phyloP scores from a whole-genome alignment of 2,797 vertebrate genomes.

The Lutjanus campechanus region DNA sequence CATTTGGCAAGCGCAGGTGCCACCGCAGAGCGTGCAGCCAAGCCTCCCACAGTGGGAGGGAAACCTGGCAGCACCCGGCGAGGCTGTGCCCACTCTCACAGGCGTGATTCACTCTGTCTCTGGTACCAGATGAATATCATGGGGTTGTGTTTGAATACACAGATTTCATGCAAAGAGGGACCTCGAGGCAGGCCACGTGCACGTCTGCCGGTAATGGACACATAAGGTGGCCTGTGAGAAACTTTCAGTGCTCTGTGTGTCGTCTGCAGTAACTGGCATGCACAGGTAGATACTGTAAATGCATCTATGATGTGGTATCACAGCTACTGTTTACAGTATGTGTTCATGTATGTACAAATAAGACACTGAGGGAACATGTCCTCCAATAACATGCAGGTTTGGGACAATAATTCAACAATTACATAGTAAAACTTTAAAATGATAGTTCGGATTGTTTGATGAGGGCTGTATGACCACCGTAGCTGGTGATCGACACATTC shows the following conservation, averaged over 20 bases:
- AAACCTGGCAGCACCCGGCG: slow-evolving; percentile 66
- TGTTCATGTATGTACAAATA: slow-evolving; percentile 21
- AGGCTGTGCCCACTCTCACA: slow-evolving; percentile 74
- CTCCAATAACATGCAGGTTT: slow-evolving; percentile 62
- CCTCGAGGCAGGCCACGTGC: slow-evolving; percentile 82
- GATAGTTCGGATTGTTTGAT: too few relatives aligned
- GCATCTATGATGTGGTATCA: slow-evolving; percentile 26
- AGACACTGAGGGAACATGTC: slow-evolving; percentile 34
- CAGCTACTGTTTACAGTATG: slow-evolving; percentile 28
- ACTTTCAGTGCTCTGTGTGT: slow-evolving; percentile 16
- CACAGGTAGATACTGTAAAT: slow-evolving; percentile 37
- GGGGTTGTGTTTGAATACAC: slow-evolving; percentile 82
- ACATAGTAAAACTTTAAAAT: not conserved
- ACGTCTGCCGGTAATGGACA: slow-evolving; percentile 68
- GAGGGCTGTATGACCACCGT: too few relatives aligned
- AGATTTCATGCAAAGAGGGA: slow-evolving; percentile 88
- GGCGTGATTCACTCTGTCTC: slow-evolving; percentile 73
- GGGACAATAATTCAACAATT: slow-evolving; percentile 25
- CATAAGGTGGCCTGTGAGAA: slow-evolving; percentile 45
- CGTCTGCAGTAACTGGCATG: slow-evolving; percentile 53
- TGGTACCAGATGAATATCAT: slow-evolving; percentile 71
- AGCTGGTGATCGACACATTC: too few relatives aligned
- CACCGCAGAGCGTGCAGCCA: slow-evolving; percentile 64
- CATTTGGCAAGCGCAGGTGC: slow-evolving; percentile 85
- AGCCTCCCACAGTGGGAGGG: slow-evolving; percentile 73